A percentile compares a stretch with the other conserved stretches of the same genome.
These are phyloP conservation scores for Sardinella longiceps DNA, from an alignment of 2,797 vertebrate species.

Conservation along the genomic window DNA sequence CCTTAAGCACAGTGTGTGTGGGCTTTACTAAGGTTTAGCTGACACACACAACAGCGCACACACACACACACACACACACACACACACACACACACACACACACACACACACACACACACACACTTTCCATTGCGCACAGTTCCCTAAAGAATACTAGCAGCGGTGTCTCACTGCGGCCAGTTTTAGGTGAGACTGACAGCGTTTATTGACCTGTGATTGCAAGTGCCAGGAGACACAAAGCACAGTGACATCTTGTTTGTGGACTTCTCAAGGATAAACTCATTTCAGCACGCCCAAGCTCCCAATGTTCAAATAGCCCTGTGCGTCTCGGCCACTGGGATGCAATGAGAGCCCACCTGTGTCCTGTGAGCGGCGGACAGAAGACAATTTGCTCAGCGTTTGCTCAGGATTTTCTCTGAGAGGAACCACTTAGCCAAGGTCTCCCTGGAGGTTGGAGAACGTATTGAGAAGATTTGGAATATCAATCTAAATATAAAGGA, in stretches of 20 bases:
- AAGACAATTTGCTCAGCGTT: constrained; percentile 45
- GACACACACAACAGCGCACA: too few species aligned
- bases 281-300: constrained; percentile 32
- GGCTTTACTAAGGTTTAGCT: constrained; percentile 28
- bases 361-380: constrained; percentile 22
- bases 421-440: constrained; percentile 22
- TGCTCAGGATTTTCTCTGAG: constrained; percentile 28
- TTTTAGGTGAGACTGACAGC: constrained; percentile 46
- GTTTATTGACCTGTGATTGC: constrained; percentile 70
- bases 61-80: too few species aligned
- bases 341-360: constrained; percentile 23
- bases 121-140: not conserved
- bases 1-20: constrained; percentile 33
- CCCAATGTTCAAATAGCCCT: constrained; percentile 1
- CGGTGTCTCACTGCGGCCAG: constrained; percentile 13
- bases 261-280: constrained; percentile 50
- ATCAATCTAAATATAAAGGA: constrained; percentile 19
- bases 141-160: constrained; percentile 48
- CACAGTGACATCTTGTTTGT: constrained; percentile 66
- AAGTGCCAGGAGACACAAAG: constrained; percentile 56
- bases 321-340: not conserved
- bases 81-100: too few species aligned
- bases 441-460: not conserved
- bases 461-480: not conserved
- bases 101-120: too few species aligned